These are phyloP conservation scores for Lepus townsendii DNA, from an alignment of 2,797 vertebrate species.

Conservation along the genomic window DNA sequence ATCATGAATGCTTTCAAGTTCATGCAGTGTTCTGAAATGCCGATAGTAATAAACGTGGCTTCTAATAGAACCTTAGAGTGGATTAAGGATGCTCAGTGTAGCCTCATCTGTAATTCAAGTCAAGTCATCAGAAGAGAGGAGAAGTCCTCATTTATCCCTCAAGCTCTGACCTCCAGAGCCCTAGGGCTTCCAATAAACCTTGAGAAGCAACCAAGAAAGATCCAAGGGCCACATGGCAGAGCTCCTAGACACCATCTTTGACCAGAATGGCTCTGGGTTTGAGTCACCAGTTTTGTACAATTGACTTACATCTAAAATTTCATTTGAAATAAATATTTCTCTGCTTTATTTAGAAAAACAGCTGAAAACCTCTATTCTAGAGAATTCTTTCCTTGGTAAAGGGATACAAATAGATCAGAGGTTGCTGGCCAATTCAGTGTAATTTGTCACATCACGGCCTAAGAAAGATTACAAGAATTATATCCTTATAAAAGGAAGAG, in stretches of 20 bases:
- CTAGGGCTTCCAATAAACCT: not conserved
- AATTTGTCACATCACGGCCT: slow-evolving; percentile 49
- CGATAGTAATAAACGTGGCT: not conserved
- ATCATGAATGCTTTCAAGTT: slow-evolving; percentile 38
- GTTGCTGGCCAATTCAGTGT: not conserved
- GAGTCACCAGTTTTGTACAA: not conserved
- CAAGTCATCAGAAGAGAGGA: not conserved
- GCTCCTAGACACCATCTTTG: not conserved
- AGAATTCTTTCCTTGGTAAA: not conserved
- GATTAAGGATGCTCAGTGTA: not conserved
- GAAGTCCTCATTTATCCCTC: not conserved
- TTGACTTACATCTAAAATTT: slow-evolving; percentile 26
- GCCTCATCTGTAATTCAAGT: not conserved
- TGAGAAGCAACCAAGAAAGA: not conserved
- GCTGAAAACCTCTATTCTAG: slow-evolving; percentile 48
- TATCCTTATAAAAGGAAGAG: slow-evolving; percentile 1
- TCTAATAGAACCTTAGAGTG: not conserved
- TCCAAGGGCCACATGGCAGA: not conserved
- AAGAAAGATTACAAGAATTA: slow-evolving; percentile 48
- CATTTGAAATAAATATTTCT: slow-evolving; percentile 46
- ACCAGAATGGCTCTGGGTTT: not conserved
- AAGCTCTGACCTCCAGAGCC: not conserved
- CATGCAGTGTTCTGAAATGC: slow-evolving; percentile 9
- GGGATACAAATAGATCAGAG: not conserved
- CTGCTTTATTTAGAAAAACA: slow-evolving; percentile 11